Conservation (phyloP, 2,113 vertebrate species). For the Chionodraco myersi region DNA sequence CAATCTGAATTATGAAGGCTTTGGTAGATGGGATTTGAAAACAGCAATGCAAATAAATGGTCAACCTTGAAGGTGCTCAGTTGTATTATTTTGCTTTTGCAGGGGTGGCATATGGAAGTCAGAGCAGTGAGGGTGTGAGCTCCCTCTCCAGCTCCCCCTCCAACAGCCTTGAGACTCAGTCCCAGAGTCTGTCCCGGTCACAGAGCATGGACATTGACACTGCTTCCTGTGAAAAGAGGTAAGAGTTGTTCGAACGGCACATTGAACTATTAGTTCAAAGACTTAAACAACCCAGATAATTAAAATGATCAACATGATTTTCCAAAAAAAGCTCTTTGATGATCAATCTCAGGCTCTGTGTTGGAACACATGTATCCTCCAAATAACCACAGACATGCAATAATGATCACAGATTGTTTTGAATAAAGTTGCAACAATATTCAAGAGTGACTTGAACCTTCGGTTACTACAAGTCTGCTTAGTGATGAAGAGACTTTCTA, state of each 20-base stretch:
- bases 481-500: not conserved
- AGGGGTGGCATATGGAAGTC: slow-evolving; percentile 96
- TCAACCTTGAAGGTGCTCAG: slow-evolving; percentile 3
- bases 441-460: not conserved
- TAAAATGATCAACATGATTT: no score
- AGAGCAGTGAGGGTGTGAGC: slow-evolving; percentile 99
- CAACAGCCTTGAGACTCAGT: slow-evolving; percentile 98
- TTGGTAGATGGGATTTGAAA: not conserved
- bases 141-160: slow-evolving; percentile 99
- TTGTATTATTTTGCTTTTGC: slow-evolving; percentile 58
- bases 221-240: slow-evolving; percentile 99
- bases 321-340: no score
- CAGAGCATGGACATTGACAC: slow-evolving; percentile 99
- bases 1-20: not conserved
- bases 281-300: not conserved
- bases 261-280: not conserved
- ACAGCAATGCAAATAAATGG: not conserved
- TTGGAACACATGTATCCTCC: not conserved
- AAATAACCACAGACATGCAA: not conserved
- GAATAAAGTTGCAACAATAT: not conserved
- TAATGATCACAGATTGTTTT: not conserved
- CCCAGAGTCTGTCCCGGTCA: slow-evolving; percentile 96
- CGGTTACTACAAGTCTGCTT: not conserved
- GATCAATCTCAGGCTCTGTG: not conserved
- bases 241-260: slow-evolving; percentile 32